A percentile compares a stretch with the other conserved stretches of the same genome.
phyloP scores from a whole-genome alignment of 2,113 vertebrate genomes.

The Sclerurus mexicanus region DNA sequence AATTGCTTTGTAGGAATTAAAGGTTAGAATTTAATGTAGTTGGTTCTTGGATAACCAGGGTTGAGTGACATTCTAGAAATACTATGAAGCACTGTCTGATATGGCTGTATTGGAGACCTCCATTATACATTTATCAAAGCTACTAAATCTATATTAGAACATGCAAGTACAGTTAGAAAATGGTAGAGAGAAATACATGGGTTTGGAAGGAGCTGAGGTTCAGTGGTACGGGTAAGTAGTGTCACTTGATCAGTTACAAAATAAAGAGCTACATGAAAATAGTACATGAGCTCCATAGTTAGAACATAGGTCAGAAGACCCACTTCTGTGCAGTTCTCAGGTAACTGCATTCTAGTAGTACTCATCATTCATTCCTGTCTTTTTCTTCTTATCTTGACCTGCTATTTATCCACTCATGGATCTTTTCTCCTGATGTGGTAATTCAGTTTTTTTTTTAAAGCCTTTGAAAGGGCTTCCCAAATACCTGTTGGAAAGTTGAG shows the following conservation, averaged over 20 bases:
- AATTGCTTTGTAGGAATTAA: not conserved
- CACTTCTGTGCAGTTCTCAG: not conserved
- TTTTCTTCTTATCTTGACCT: not conserved
- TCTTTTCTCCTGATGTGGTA: not conserved
- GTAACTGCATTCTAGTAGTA: not conserved
- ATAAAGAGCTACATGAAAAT: not conserved
- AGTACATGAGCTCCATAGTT: not conserved
- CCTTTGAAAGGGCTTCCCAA: not conserved
- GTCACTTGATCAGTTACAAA: not conserved
- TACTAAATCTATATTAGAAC: not conserved
- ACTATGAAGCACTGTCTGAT: not conserved
- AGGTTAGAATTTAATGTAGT: slow-evolving; percentile 18
- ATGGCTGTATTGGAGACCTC: not conserved
- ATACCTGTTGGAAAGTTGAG: not conserved
- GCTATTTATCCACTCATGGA: not conserved
- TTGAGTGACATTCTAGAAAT: not conserved
- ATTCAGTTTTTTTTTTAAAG: not conserved
- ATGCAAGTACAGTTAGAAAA: not conserved
- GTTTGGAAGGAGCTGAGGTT: not conserved
- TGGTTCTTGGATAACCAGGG: slow-evolving; percentile 4
- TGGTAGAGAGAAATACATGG: not conserved
- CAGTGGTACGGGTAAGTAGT: not conserved
- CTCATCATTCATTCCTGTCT: not conserved
- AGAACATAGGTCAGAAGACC: not conserved
- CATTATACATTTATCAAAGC: not conserved